A percentile compares a stretch with the other conserved stretches of the same genome.
These are phyloP conservation scores for Thalassoma bifasciatum DNA, from an alignment of 2,113 vertebrate genomes.

Conservation along the genomic window DNA sequence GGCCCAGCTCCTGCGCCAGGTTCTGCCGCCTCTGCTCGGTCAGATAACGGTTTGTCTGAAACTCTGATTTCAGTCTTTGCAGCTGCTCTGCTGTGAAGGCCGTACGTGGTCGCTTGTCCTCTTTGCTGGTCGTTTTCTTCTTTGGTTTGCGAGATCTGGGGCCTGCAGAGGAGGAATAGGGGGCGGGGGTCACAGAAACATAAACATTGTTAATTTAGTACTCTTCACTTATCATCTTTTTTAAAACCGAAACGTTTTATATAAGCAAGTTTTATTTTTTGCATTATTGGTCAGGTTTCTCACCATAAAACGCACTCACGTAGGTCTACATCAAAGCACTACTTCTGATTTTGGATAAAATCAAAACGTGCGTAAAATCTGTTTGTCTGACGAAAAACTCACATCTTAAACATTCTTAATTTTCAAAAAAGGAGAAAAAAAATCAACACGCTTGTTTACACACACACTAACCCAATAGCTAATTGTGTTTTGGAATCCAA, in stretches of 20 bases:
- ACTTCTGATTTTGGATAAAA: slow-evolving; percentile 4
- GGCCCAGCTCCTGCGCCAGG: slow-evolving; percentile 91
- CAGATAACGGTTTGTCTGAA: slow-evolving; percentile 93
- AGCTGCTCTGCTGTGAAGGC: slow-evolving; percentile 95
- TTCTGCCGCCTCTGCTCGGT: slow-evolving; percentile 92
- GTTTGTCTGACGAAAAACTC: neutral
- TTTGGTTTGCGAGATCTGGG: slow-evolving; percentile 98
- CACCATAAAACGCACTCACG: neutral
- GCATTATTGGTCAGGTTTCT: neutral
- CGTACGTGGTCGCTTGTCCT: slow-evolving; percentile 93
- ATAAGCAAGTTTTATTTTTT: neutral
- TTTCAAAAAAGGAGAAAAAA: neutral
- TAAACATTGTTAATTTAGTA: slow-evolving; percentile 27
- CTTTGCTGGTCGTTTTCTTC: slow-evolving; percentile 94
- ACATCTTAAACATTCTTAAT: neutral
- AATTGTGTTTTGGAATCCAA: too few species aligned
- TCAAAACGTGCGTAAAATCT: slow-evolving; percentile 36
- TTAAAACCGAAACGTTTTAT: neutral
- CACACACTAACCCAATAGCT: too few species aligned
- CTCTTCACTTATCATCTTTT: slow-evolving; percentile 1
- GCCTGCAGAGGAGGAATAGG: slow-evolving; percentile 78
- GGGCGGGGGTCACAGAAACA: slow-evolving; percentile 20
- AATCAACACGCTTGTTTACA: neutral
- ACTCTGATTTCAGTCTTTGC: slow-evolving; percentile 92
- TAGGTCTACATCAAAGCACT: too few species aligned